Conservation (phyloP, 2,797 vertebrate genomes). For the Helarctos malayanus region DNA sequence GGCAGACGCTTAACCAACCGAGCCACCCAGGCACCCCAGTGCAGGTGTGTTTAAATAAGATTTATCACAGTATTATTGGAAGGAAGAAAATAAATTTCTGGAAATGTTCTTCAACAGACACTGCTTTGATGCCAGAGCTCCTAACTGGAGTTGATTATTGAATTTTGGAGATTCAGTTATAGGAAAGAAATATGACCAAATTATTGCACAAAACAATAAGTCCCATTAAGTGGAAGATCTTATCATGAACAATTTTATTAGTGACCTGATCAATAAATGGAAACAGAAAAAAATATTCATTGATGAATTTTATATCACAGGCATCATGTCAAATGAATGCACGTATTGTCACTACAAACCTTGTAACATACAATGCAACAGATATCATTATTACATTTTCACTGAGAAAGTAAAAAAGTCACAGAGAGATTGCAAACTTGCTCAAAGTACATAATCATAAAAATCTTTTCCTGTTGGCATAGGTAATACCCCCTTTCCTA, state of each 20-base stretch:
- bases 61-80: not conserved
- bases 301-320: not conserved
- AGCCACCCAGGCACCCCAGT: not conserved
- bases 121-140: conserved; percentile 16
- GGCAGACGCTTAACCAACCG: too few relatives aligned
- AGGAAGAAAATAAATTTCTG: conserved; percentile 45
- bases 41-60: conserved; percentile 7
- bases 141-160: not conserved
- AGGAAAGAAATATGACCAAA: conserved; percentile 2
- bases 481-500: not conserved
- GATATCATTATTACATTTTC: not conserved
- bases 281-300: not conserved
- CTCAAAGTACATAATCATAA: not conserved
- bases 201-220: not conserved
- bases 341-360: not conserved
- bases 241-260: not conserved
- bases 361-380: not conserved
- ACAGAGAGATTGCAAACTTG: not conserved
- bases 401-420: not conserved
- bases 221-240: conserved; percentile 20
- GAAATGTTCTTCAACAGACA: not conserved
- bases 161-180: conserved; percentile 23
- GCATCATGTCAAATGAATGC: not conserved
- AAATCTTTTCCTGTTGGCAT: not conserved
- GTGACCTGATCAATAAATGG: not conserved